These are phyloP conservation scores for Popillia japonica DNA, from an alignment of 1,140 invertebrate species.

Conservation along the genomic window DNA sequence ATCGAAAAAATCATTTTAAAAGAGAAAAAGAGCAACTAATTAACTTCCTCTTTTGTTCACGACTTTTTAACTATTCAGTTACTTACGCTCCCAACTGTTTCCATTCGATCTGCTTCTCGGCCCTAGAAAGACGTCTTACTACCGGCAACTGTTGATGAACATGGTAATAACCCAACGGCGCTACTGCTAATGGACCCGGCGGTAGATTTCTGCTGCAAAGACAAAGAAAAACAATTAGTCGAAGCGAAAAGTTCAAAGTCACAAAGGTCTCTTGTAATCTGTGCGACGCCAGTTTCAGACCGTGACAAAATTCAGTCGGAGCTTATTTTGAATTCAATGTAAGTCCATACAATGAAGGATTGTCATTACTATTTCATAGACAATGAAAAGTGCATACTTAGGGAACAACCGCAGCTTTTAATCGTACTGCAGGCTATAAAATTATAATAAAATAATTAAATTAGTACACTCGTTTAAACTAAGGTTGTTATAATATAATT, in stretches of 20 bases:
- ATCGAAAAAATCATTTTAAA: not conserved
- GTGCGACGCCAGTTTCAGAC: too few species aligned
- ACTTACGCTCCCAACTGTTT: slow-evolving; percentile 63
- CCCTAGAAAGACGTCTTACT: slow-evolving; percentile 60
- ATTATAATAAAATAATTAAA: too few species aligned
- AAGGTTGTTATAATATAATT: too few species aligned
- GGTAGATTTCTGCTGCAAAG: slow-evolving; percentile 44
- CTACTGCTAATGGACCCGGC: slow-evolving; percentile 50
- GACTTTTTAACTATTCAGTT: not conserved
- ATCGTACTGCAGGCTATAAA: too few species aligned
- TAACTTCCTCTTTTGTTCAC: not conserved
- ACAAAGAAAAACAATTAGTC: slow-evolving; percentile 23
- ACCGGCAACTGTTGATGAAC: slow-evolving; percentile 49
- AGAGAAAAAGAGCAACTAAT: not conserved
- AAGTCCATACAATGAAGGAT: too few species aligned
- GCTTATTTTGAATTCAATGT: too few species aligned
- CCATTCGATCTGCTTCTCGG: slow-evolving; percentile 63
- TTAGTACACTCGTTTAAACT: too few species aligned
- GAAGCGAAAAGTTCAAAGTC: slow-evolving; percentile 8
- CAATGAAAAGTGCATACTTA: too few species aligned
- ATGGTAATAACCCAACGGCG: slow-evolving; percentile 50
- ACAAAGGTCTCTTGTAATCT: too few species aligned
- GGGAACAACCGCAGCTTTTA: too few species aligned
- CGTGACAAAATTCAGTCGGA: too few species aligned
- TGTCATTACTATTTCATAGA: too few species aligned